These are phyloP conservation scores for Camarhynchus parvulus DNA, from an alignment of 2,113 vertebrate genomes.

Conservation along the genomic window DNA sequence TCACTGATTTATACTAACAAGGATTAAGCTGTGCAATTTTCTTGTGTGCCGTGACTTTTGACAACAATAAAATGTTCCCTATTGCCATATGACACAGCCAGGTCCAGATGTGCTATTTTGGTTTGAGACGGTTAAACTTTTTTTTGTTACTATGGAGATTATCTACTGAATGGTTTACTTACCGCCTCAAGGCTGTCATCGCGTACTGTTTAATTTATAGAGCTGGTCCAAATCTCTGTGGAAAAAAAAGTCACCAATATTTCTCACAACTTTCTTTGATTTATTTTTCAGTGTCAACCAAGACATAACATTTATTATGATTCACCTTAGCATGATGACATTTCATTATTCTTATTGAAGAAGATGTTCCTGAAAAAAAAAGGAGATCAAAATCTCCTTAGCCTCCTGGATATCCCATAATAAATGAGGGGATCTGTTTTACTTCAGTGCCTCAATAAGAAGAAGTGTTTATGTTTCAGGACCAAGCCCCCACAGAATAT, in stretches of 20 bases:
- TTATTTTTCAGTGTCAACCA: constrained; percentile 84
- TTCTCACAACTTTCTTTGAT: constrained; percentile 83
- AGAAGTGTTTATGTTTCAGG: constrained; percentile 78
- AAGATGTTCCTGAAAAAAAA: constrained; percentile 79
- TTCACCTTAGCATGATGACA: constrained; percentile 88
- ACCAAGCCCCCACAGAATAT: constrained; percentile 81
- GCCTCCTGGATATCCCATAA: constrained; percentile 73
- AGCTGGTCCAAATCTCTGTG: constrained; percentile 78
- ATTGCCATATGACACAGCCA: constrained; percentile 64
- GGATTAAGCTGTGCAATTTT: not conserved
- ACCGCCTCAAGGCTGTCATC: constrained; percentile 83
- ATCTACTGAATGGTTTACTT: constrained; percentile 85
- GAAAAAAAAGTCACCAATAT: constrained; percentile 81
- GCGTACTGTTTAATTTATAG: constrained; percentile 88
- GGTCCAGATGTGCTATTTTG: constrained; percentile 75
- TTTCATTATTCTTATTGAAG: constrained; percentile 87
- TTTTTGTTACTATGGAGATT: constrained; percentile 90
- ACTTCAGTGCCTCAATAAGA: constrained; percentile 80
- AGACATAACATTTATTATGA: constrained; percentile 90
- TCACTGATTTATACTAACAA: not conserved
- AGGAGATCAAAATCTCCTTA: constrained; percentile 80
- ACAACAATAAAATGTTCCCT: constrained; percentile 59
- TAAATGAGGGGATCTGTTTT: constrained; percentile 84
- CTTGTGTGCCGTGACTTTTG: constrained; percentile 33
- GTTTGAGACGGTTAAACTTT: constrained; percentile 83